phyloP scores from a whole-genome alignment of 2,113 vertebrate genomes.

The Melierax canorus region DNA sequence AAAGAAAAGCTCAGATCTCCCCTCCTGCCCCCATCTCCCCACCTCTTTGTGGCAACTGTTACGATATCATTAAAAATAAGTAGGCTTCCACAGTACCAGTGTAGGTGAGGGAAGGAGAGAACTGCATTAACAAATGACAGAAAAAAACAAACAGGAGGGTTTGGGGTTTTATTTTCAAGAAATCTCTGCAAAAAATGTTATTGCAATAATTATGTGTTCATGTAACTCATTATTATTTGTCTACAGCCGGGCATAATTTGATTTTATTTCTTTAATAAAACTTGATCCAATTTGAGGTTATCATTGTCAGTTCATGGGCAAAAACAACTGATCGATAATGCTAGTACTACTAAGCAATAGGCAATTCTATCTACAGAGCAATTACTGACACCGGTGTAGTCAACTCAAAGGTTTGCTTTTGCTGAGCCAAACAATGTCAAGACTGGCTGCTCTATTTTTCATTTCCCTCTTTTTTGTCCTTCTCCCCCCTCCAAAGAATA shows the following conservation, averaged over 20 bases:
- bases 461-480: neutral
- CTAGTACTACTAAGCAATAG: neutral
- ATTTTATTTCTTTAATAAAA: slow-evolving; percentile 53
- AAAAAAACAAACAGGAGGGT: neutral
- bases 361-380: slow-evolving; percentile 2
- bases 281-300: slow-evolving; percentile 49
- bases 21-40: neutral
- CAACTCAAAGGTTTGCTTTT: neutral
- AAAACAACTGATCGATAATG: neutral
- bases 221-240: slow-evolving; percentile 11
- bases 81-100: neutral
- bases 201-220: neutral
- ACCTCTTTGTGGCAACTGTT: neutral
- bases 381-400: neutral
- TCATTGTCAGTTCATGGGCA: neutral
- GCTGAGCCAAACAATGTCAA: neutral
- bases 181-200: neutral
- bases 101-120: neutral
- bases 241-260: neutral
- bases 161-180: neutral
- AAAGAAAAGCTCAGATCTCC: neutral
- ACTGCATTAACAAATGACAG: neutral
- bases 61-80: neutral
- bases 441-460: neutral
- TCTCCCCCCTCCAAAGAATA: neutral